Base-by-base conservation (phyloP, 2,113 vertebrate species). In the Ictidomys tridecemlineatus region DNA sequence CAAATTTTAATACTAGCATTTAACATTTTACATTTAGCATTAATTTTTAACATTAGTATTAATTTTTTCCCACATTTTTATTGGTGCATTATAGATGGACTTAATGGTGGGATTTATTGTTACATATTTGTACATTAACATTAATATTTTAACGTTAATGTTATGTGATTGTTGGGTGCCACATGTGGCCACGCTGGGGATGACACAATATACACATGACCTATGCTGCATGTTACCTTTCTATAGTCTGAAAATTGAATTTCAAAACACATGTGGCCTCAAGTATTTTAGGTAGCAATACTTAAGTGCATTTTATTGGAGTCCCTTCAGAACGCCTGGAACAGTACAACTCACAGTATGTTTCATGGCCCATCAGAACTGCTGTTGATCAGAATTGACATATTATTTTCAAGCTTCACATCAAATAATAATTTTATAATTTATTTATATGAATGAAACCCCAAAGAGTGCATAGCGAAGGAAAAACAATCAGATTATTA, bases 381-480 rank as follows among this genome's bases (percentile, higher is more conserved):
- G 4, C 5, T 65, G 37, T 9, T 24, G 37, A 42, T 85, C 58
- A 42, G 65, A 89, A 51, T 4, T 51, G 16, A 13, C 56, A 14
- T 14, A 67, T 42, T 90, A 79, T 30, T 89, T 69, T 82, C 39
- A 77, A 91, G 26, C 56, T 34, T 96, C 42, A 89, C 22, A 78
- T 63, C 58, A 87, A 82, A 32, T n/a, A 79, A 90, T 93, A 56
- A 67, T 82, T 80, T 80, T 34, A 85, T 67, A 72, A 90, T 63
- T 91, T 87, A 91, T 34, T 90, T 82, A 77, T 1, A 63, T 67
- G 79, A 87, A 83, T 87, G 58, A 77, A 87, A 65, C 37, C 39
- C 73, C 76, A 78, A 14, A n/a, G 56, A 8, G 69, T 39, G 16
- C 17, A 61, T 8, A 39, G 48, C 86, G 63, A 93, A 90, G 86